phyloP scores from a whole-genome alignment of 2,888 invertebrate species.

The Drosophila atroscutellata region DNA sequence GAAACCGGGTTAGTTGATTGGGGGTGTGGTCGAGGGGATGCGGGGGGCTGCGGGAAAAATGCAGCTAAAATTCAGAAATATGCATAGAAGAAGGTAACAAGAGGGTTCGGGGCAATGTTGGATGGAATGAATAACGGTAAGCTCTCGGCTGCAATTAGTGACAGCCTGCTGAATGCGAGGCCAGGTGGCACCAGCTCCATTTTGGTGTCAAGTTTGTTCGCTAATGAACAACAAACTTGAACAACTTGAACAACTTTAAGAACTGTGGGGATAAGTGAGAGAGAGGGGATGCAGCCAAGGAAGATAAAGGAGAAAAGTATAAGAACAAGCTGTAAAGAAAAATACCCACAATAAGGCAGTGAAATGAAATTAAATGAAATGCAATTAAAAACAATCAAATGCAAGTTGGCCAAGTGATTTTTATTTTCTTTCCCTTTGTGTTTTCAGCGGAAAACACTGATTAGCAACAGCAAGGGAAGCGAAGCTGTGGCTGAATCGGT shows the following conservation, averaged over 20 bases:
- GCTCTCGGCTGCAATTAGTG: slow-evolving; percentile 56
- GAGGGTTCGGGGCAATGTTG: not conserved
- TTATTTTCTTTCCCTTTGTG: not conserved
- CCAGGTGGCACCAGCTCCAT: slow-evolving; percentile 43
- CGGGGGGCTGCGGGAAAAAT: slow-evolving; percentile 1
- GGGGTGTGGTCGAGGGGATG: not conserved
- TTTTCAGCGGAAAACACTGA: slow-evolving; percentile 13
- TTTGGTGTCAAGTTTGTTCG: slow-evolving; percentile 59
- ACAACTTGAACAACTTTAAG: slow-evolving; percentile 44
- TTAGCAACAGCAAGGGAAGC: slow-evolving; percentile 34
- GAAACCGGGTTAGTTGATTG: slow-evolving; percentile 5
- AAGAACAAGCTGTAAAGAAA: slow-evolving; percentile 22
- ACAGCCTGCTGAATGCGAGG: slow-evolving; percentile 44
- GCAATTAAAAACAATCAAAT: slow-evolving; percentile 76
- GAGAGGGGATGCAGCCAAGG: not conserved
- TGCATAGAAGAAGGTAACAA: not conserved
- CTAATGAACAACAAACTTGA: slow-evolving; percentile 76
- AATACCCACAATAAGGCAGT: slow-evolving; percentile 52
- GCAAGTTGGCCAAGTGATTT: slow-evolving; percentile 32
- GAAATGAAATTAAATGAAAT: slow-evolving; percentile 72
- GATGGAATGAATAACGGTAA: slow-evolving; percentile 18
- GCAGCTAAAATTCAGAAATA: slow-evolving; percentile 15
- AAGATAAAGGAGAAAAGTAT: not conserved
- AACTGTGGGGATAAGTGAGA: not conserved
- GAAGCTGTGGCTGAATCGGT: slow-evolving; percentile 13